phyloP scores from a whole-genome alignment of 2,113 vertebrate species.

The Phalacrocorax pelagicus region DNA sequence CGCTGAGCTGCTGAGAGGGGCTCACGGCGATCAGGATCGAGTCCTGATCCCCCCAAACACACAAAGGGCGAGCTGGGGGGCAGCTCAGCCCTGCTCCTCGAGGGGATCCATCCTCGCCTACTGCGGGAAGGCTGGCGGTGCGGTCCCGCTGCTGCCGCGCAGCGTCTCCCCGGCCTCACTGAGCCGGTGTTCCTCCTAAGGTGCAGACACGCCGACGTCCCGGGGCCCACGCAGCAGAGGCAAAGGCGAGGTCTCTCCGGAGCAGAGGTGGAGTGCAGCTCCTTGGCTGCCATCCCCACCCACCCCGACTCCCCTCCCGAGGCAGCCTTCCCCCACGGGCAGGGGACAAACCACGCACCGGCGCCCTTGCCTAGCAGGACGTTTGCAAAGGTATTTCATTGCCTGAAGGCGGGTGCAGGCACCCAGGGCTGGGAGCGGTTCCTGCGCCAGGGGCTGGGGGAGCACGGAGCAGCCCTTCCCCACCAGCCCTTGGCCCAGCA shows the following conservation, averaged over 20 bases:
- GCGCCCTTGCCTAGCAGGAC: neutral
- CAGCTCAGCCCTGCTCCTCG: neutral
- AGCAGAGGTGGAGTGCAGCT: neutral
- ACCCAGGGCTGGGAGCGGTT: neutral
- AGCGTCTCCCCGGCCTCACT: rapidly evolving
- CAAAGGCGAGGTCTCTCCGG: no score
- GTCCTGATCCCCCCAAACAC: neutral
- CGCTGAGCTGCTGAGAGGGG: neutral
- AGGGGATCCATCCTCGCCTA: no score
- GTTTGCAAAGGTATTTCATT: neutral
- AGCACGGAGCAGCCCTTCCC: neutral
- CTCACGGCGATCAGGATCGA: no score
- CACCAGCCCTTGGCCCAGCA: neutral
- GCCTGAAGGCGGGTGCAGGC: neutral
- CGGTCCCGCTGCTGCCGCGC: no score
- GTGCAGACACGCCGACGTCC: neutral
- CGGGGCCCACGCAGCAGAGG: rapidly evolving
- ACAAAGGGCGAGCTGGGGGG: rapidly evolving
- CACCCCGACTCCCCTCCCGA: rapidly evolving
- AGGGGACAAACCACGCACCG: rapidly evolving
- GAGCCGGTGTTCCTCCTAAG: neutral
- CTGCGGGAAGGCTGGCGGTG: no score
- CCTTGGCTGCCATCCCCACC: neutral
- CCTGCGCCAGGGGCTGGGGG: neutral
- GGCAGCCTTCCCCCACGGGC: neutral